phyloP scores from a whole-genome alignment of 2,113 vertebrate genomes.

The Campylomormyrus numenius region DNA sequence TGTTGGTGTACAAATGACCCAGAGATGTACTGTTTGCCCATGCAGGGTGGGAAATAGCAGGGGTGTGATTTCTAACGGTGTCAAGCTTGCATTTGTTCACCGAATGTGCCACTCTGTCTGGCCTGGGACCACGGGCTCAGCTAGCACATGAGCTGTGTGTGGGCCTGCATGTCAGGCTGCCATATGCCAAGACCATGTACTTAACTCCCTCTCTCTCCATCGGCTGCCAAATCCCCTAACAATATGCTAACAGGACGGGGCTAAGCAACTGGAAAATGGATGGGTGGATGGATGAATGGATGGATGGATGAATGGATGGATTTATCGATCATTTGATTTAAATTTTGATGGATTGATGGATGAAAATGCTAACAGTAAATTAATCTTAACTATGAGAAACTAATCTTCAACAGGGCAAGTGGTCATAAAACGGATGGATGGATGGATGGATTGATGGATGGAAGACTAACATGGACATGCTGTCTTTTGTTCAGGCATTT shows the following conservation, averaged over 20 bases:
- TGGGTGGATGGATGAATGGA: not conserved
- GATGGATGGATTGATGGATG: not conserved
- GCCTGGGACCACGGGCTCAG: not conserved
- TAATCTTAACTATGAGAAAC: not conserved
- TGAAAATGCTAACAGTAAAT: not conserved
- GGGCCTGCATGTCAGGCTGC: not conserved
- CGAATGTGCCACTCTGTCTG: not conserved
- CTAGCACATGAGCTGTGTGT: not conserved
- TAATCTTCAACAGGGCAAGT: not conserved
- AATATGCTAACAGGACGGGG: not conserved
- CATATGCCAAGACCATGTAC: not conserved
- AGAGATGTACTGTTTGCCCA: not conserved
- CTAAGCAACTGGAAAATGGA: not conserved
- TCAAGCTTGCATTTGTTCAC: not conserved
- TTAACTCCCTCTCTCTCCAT: not conserved
- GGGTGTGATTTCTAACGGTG: not conserved
- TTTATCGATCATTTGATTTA: too few relatives aligned
- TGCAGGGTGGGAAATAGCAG: not conserved
- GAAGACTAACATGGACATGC: not conserved
- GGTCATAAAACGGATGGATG: not conserved
- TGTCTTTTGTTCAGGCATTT: not conserved
- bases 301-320: too few relatives aligned
- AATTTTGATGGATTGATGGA: not conserved
- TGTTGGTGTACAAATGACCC: too few relatives aligned
- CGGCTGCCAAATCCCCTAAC: not conserved